Evolutionary conservation across 1,140 invertebrate species (phyloP).

Genomic region (Daktulosphaira vitifoliae): DNA sequence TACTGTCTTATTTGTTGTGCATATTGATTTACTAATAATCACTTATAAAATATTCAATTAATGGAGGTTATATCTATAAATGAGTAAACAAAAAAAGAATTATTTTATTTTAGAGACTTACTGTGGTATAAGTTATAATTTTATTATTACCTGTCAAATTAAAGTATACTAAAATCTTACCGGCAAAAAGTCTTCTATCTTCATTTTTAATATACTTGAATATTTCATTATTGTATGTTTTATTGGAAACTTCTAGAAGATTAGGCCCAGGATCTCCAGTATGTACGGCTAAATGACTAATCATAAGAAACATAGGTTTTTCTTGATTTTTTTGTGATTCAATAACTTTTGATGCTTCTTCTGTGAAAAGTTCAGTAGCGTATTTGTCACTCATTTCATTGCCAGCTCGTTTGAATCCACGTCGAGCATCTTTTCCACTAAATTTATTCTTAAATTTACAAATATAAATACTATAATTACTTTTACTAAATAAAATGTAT

Average conservation of each 20-base stretch:
- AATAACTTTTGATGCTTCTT: constrained; percentile 49
- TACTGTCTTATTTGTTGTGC: too few relatives aligned
- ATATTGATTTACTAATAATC: too few relatives aligned
- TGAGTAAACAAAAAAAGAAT: too few relatives aligned
- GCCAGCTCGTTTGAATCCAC: constrained; percentile 40
- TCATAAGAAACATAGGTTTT: constrained; percentile 65
- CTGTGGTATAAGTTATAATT: too few relatives aligned
- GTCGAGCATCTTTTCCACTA: constrained; percentile 8
- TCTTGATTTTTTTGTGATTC: constrained; percentile 44
- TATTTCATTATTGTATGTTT: constrained; percentile 55
- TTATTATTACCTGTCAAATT: too few relatives aligned
- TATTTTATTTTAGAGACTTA: too few relatives aligned
- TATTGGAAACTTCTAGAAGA: constrained; percentile 64
- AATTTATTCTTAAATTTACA: not conserved
- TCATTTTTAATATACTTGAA: constrained; percentile 67
- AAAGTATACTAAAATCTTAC: too few relatives aligned
- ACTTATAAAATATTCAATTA: too few relatives aligned
- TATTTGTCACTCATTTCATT: constrained; percentile 44
- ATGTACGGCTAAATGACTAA: constrained; percentile 73
- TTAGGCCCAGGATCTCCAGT: constrained; percentile 53
- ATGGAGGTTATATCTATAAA: too few relatives aligned
- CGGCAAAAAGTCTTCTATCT: constrained; percentile 66
- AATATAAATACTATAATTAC: not conserved
- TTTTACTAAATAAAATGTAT: not conserved
- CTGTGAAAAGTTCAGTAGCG: constrained; percentile 52